phyloP scores from a whole-genome alignment of 1,140 invertebrate species.

The Pachypsylla venusta region DNA sequence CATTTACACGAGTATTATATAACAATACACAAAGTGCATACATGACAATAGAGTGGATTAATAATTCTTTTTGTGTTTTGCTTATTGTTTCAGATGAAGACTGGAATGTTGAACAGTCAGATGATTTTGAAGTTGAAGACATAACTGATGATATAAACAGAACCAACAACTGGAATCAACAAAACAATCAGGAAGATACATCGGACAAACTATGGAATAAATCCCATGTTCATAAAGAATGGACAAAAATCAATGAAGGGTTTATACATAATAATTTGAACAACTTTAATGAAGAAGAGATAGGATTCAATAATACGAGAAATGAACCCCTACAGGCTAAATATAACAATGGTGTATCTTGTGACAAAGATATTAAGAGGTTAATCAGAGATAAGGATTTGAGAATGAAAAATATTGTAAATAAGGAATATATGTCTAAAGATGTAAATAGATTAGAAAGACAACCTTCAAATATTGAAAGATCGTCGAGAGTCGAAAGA shows the following conservation, averaged over 20 bases:
- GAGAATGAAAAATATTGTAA: conserved; percentile 3
- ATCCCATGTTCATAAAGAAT: not conserved
- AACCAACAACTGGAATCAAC: not conserved
- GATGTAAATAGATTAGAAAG: not conserved
- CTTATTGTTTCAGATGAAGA: conserved; percentile 29
- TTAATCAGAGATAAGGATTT: not conserved
- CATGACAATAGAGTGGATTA: no score
- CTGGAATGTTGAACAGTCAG: conserved; percentile 26
- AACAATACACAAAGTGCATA: no score
- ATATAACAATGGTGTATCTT: not conserved
- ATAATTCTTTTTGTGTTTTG: conserved; percentile 15
- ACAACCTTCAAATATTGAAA: not conserved
- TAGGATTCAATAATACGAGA: not conserved
- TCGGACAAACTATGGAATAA: not conserved
- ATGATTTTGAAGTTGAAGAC: conserved; percentile 18
- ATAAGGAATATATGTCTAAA: not conserved
- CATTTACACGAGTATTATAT: no score
- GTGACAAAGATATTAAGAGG: not conserved
- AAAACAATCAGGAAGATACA: not conserved
- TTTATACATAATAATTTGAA: not conserved
- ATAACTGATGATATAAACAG: no score
- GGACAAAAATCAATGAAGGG: not conserved
- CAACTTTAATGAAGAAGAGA: not conserved
- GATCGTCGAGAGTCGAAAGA: no score
- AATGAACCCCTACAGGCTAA: conserved; percentile 2